Conservation (phyloP, 2,888 invertebrate genomes). For the Yponomeuta evonymella region DNA sequence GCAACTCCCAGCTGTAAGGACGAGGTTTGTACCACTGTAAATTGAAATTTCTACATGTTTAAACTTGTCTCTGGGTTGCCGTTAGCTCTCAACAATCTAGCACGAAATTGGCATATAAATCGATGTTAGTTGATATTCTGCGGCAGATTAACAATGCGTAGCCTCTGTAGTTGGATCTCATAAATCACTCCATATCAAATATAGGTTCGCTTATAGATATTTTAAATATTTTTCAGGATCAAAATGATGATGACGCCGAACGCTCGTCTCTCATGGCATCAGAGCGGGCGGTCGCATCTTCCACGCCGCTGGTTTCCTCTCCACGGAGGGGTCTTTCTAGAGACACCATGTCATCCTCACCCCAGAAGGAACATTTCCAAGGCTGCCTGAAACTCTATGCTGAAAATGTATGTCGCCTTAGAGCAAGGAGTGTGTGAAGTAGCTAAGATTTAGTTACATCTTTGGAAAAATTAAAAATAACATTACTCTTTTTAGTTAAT, state of each 20-base stretch:
- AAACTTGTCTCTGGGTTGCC: too few relatives aligned
- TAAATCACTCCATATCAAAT: too few relatives aligned
- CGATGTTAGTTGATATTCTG: too few relatives aligned
- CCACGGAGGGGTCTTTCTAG: slow-evolving; percentile 32
- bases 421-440: not conserved
- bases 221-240: slow-evolving; percentile 38
- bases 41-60: not conserved
- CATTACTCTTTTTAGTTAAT: too few relatives aligned
- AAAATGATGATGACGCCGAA: slow-evolving; percentile 79
- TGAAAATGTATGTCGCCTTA: slow-evolving; percentile 80
- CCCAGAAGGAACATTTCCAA: slow-evolving; percentile 82
- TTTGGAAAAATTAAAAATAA: too few relatives aligned
- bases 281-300: slow-evolving; percentile 54
- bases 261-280: slow-evolving; percentile 68
- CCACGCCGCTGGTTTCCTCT: slow-evolving; percentile 47
- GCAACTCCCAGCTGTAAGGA: slow-evolving; percentile 37
- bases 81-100: too few relatives aligned
- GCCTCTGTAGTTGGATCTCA: too few relatives aligned
- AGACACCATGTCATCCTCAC: slow-evolving; percentile 61
- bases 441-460: not conserved
- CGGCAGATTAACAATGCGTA: too few relatives aligned
- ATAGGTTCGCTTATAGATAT: too few relatives aligned
- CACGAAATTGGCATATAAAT: too few relatives aligned
- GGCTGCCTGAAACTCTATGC: slow-evolving; percentile 86
- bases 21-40: slow-evolving; percentile 42